Base-by-base conservation (phyloP, 2,113 vertebrate species). In the Cryptomyrus ogoouensis region DNA sequence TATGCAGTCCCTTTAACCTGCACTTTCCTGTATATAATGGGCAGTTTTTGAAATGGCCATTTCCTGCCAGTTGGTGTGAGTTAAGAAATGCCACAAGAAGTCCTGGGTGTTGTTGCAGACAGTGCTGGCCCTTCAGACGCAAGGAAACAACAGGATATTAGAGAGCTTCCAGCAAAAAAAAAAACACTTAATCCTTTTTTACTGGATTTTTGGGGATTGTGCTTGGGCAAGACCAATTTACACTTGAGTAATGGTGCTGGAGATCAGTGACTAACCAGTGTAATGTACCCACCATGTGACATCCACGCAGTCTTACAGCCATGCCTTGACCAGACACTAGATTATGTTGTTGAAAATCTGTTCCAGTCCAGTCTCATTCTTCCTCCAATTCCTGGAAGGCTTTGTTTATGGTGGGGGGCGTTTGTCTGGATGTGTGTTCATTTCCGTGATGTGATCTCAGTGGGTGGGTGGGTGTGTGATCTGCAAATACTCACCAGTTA, bases 291-390 rank as follows among this genome's bases (percentile, higher is more conserved):
- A 12, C 13, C n/a, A n/a, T 77, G 15, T 70, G 39, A 15, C 93
- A 92, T 93, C 91, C 92, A 35, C 91, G 0, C 13, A 92, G 92
- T 93, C 93, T 92, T 93, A 90, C 92, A 93, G 83, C 83, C 44
- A 94, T 91, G 94, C 91, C 91, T 91, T 91, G 90, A 91, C 56
- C 85, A 90, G 91, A 90, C 74, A 90, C 91, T 24, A 92, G 91
- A 88, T 56, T 77, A 27, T 53, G 42, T 58, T 50, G 13, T 56
- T 17, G 1, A 46, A 42, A 49, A 58, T 27, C 13, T 21, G 74
- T n/a, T 74, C 17, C 39, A 46, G 87, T 56, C 47, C 87, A 84
- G n/a, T 35, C 88, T 53, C 35, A 39, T n/a, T 12, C 53, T 12
- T 17, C 49, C 52, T 42, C 52, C 62, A 13, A 27, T 58, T 85